Base-by-base conservation (phyloP, 2,113 vertebrate species). In the Cinclus cinclus region DNA sequence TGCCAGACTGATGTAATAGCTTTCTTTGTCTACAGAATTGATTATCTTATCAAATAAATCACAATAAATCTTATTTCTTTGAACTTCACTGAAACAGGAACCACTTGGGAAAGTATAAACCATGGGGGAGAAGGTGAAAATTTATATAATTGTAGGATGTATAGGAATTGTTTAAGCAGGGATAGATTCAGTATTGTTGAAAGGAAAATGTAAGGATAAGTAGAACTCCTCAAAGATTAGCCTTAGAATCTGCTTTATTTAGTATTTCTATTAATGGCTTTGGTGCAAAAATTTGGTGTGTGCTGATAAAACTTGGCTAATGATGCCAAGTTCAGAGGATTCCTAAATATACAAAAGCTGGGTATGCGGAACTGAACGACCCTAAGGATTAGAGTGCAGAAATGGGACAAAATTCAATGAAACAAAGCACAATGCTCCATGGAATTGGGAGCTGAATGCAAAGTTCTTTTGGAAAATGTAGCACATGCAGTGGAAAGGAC, bases 201-300 rank as follows among this genome's bases (percentile, higher is more conserved):
- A 93, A 82, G 62, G 49, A 63, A 85, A 93, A 85, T 78, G 84
- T 3, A 5, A 84, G 90, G 53, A 35, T 85, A 87, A 93, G 85
- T 92, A 76, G 82, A 93, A 93, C 88, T 91, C 70, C 90, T 94
- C 50, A 42, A 82, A 93, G 95, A 73, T 85, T 82, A 91, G 58
- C 78, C 37, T 91, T 87, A 76, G 90, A n/a, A 65, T 94, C 63
- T 85, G 49, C 74, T 85, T 91, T 80, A 56, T 86, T 88, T 87
- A 94, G 42, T 85, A 79, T 87, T 96, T 91, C 92, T 68, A 12
- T 79, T 87, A 85, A 69, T 69, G 69, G n/a, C 76, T 96, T 93
- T 96, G 78, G 92, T 91, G 84, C 84, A 92, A 35, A 87, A 95
- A 89, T 81, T 96, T 94, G 81, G 74, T 95, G 49, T 82, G 58